Percentiles rank a stretch among this genome's conserved stretches.
phyloP scores from a whole-genome alignment of 2,797 vertebrate genomes.

The Arnoldichthys spilopterus region DNA sequence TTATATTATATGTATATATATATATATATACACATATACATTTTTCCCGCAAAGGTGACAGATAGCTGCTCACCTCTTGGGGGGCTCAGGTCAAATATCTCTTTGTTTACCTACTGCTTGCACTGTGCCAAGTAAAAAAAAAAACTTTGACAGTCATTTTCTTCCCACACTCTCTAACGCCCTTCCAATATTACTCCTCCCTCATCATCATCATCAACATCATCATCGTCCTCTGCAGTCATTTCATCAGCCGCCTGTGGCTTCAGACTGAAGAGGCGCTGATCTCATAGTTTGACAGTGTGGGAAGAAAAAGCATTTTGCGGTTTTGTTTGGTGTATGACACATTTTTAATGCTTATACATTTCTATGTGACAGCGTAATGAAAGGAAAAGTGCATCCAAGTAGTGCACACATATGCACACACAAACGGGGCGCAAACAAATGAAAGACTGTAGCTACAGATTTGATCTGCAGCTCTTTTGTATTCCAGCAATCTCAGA shows the following conservation, averaged over 20 bases:
- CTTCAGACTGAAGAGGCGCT: constrained; percentile 30
- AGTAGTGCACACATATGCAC: neutral
- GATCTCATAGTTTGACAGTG: constrained; percentile 18
- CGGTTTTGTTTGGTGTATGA: neutral
- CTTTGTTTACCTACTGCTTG: constrained; percentile 49
- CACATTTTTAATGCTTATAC: constrained; percentile 31
- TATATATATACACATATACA: neutral
- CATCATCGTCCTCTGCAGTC: constrained; percentile 7
- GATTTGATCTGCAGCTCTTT: constrained; percentile 6
- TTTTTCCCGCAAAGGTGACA: too few species aligned
- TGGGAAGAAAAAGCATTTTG: constrained; percentile 41
- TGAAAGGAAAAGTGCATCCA: constrained; percentile 10
- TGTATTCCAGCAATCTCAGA: constrained; percentile 13
- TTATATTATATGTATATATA: constrained; percentile 31
- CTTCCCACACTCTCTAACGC: constrained; percentile 16
- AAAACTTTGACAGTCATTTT: constrained; percentile 52
- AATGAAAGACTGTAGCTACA: neutral
- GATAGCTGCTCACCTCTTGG: constrained; percentile 39
- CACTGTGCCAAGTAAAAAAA: constrained; percentile 38
- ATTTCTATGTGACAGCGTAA: neutral
- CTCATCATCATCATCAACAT: constrained; percentile 11
- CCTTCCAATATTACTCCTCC: neutral
- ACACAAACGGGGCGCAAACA: neutral
- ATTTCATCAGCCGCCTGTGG: constrained; percentile 47
- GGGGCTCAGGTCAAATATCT: constrained; percentile 39